Evolutionary conservation across 2,797 vertebrate genomes (phyloP), one percentile per base, ranked within the genome.

Genomic region (Hemitrygon akajei): DNA sequence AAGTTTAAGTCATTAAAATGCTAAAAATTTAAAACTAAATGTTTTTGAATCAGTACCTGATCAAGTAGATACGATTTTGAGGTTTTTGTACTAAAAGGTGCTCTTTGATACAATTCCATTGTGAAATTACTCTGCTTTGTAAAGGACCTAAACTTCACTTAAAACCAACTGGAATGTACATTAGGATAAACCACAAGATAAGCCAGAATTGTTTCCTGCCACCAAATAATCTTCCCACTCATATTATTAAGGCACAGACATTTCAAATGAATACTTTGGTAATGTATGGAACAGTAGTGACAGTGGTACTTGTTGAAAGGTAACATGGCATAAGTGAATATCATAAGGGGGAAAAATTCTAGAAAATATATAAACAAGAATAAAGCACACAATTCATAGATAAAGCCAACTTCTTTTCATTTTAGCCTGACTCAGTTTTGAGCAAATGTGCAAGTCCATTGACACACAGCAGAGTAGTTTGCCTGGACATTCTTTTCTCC

Each of bases 11-110:
- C 22, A 66, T 34, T 22, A 63, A 47, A 47, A 63, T 89, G 10
- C 3, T 37, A 69, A 18, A 66, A 18, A 9, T 37, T 20, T 20
- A 22, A 20, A 89, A n/a, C n/a, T 87, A 87, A 34, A 89, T 87
- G 63, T 89, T 37, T 75, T 66, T 89, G 86, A 66, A 89, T 89
- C n/a, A 66, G n/a, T 63, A n/a, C 14, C 18, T 63, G 86, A 89
- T 7, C n/a, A 87, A 66, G 66, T 63, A 89, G 16, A 34, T 63
- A 63, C 89, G 60, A 63, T 16, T 34, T 89, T 89, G 7, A 89
- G 7, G 7, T 34, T 89, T 89, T 66, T 89, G 86, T 30, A 89
- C 14, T 7, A 34, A 66, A 84, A 34, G 30, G 7, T 22, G 27
- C 22, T 60, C 3, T 63, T 18, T 1, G 7, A 80, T 80, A 66